Percentiles rank a stretch among this genome's conserved stretches.
phyloP scores from a whole-genome alignment of 2,888 invertebrate species.

The Camptogramma bilineatum region DNA sequence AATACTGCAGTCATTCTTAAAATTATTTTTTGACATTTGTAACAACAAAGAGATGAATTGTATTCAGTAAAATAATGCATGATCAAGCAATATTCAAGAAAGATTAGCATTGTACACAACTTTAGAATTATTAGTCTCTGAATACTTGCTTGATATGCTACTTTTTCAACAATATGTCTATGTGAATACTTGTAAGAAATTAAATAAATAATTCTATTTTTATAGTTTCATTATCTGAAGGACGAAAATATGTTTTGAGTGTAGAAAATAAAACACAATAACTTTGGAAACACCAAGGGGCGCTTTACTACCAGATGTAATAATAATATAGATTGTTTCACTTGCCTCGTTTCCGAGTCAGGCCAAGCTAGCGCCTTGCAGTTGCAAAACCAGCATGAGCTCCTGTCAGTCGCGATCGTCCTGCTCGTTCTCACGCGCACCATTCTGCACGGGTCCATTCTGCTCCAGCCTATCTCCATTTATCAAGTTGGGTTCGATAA shows the following conservation, averaged over 20 bases:
- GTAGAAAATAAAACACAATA: no score
- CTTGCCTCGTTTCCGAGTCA: background rate
- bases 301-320: background rate
- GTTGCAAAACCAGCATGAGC: slow-evolving; percentile 13
- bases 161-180: slow-evolving; percentile 50
- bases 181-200: slow-evolving; percentile 57
- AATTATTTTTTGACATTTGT: background rate
- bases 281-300: background rate
- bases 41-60: background rate
- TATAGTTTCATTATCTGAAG: slow-evolving; percentile 47
- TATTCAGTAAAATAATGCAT: slow-evolving; percentile 31
- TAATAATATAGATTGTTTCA: no score
- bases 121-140: slow-evolving; percentile 36
- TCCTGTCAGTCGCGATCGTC: slow-evolving; percentile 22
- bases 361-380: slow-evolving; percentile 4
- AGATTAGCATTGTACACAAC: slow-evolving; percentile 39
- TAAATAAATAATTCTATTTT: slow-evolving; percentile 49
- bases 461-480: slow-evolving; percentile 12
- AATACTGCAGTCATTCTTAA: background rate
- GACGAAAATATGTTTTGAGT: background rate
- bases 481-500: slow-evolving; percentile 19
- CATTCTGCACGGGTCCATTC: slow-evolving; percentile 18
- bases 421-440: slow-evolving; percentile 4
- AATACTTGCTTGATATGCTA: slow-evolving; percentile 48
- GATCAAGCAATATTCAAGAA: slow-evolving; percentile 47